These are phyloP conservation scores for Aporophyla nigra DNA, from an alignment of 2,888 invertebrate genomes.

Conservation along the genomic window DNA sequence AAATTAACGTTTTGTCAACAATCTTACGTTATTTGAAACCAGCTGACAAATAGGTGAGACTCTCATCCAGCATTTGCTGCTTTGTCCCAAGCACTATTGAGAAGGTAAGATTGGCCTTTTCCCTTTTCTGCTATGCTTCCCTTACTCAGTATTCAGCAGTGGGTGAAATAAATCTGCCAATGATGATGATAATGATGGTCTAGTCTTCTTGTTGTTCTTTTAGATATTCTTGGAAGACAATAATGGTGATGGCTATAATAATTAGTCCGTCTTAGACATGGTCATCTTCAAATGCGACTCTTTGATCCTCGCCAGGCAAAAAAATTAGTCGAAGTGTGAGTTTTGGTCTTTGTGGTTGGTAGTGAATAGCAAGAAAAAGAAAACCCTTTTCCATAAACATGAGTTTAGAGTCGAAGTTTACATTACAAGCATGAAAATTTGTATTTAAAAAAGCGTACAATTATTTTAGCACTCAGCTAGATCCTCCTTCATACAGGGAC, in stretches of 20 bases:
- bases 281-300: background rate
- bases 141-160: no score
- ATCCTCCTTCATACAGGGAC: constrained; percentile 8
- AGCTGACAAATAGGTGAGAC: no score
- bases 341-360: background rate
- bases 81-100: no score
- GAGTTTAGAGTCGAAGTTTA: background rate
- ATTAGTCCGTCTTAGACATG: no score
- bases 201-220: background rate
- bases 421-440: background rate
- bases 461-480: background rate
- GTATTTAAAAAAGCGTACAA: background rate
- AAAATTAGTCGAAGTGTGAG: no score
- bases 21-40: background rate
- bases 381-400: background rate
- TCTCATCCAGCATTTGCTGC: no score
- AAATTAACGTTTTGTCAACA: background rate
- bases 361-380: background rate
- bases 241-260: background rate
- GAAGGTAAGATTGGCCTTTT: background rate
- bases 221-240: background rate
- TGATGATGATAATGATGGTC: background rate
- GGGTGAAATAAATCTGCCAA: background rate
- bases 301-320: background rate
- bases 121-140: background rate